Conservation (phyloP, 2,797 vertebrate species). For the Trichosurus vulpecula region DNA sequence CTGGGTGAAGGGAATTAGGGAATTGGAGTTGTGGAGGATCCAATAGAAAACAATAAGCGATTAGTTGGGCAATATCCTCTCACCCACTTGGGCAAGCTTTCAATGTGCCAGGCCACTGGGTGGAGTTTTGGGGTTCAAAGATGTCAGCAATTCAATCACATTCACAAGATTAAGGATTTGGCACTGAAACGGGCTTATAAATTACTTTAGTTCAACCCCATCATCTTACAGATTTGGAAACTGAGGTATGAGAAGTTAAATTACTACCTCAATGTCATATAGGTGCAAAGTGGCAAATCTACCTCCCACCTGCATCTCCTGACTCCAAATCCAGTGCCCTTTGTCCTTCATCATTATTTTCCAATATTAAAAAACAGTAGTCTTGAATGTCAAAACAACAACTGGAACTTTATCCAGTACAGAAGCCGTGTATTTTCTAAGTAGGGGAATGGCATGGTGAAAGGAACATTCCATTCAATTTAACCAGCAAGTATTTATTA, state of each 20-base stretch:
- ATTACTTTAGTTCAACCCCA: not conserved
- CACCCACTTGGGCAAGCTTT: not conserved
- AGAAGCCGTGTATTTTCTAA: not conserved
- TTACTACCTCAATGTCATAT: not conserved
- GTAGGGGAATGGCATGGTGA: not conserved
- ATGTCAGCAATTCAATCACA: not conserved
- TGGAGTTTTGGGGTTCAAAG: not conserved
- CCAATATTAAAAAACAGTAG: not conserved
- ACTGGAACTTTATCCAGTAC: not conserved
- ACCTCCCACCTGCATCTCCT: not conserved
- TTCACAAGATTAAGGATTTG: not conserved
- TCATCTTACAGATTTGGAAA: not conserved
- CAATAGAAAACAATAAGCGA: not conserved
- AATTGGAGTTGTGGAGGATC: not conserved
- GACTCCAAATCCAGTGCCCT: not conserved
- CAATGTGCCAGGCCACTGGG: not conserved
- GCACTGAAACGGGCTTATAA: not conserved
- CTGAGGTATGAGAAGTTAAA: not conserved
- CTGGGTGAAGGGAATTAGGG: not conserved
- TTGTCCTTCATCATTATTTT: not conserved
- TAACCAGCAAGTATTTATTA: not conserved
- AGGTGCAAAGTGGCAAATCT: not conserved
- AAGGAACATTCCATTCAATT: not conserved
- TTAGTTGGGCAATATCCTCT: not conserved
- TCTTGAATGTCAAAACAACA: not conserved